A percentile compares a stretch with the other conserved stretches of the same genome.
Conservation (phyloP, 2,113 vertebrate species). For the Misgurnus mizolepis region DNA sequence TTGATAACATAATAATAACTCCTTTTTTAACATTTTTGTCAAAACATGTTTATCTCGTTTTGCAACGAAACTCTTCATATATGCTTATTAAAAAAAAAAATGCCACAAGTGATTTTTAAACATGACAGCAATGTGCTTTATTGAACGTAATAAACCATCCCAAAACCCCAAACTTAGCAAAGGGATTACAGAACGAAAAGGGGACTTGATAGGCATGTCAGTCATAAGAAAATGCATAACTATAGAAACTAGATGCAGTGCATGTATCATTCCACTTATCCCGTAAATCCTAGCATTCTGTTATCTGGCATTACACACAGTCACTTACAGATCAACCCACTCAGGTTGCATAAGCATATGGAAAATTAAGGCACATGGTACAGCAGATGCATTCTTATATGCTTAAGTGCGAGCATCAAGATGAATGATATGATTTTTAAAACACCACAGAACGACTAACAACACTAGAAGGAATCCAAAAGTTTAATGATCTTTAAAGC, state of each 20-base stretch:
- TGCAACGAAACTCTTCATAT: too few relatives aligned
- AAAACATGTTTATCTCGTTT: too few relatives aligned
- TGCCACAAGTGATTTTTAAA: too few relatives aligned
- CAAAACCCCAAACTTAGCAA: neutral
- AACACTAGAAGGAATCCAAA: conserved; percentile 75
- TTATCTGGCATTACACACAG: conserved; percentile 13
- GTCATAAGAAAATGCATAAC: conserved; percentile 13
- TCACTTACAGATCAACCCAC: conserved; percentile 26
- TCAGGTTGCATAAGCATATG: conserved; percentile 37
- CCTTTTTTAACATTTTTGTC: too few relatives aligned
- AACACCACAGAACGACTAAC: conserved; percentile 8
- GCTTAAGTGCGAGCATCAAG: conserved; percentile 16
- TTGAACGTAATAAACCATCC: neutral
- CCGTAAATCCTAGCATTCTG: neutral
- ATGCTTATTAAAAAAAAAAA: too few relatives aligned
- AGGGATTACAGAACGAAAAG: neutral
- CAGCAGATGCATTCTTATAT: conserved; percentile 23
- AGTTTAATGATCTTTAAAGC: conserved; percentile 90
- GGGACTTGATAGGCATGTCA: neutral
- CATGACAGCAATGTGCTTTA: neutral
- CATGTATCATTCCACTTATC: conserved; percentile 15
- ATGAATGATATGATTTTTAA: neutral
- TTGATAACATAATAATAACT: too few relatives aligned
- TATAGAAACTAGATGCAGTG: conserved; percentile 20
- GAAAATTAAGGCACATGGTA: conserved; percentile 49